These are phyloP conservation scores for Psephotus haematonotus DNA, from an alignment of 2,113 vertebrate species.

Conservation along the genomic window DNA sequence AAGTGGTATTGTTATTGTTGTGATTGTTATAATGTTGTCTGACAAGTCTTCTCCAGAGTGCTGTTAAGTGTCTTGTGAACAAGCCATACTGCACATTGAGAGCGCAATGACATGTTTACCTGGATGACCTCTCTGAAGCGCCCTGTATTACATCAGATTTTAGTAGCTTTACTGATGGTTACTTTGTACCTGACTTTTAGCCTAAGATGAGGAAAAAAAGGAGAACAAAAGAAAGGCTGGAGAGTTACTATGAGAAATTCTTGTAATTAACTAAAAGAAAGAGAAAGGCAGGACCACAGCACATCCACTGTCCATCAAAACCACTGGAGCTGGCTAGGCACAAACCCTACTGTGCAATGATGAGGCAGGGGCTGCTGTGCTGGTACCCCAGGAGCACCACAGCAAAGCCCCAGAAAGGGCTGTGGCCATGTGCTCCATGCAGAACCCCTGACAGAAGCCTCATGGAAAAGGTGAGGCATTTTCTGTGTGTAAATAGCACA, in stretches of 20 bases:
- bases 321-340: neutral
- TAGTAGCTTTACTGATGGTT: neutral
- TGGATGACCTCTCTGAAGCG: neutral
- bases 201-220: neutral
- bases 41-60: neutral
- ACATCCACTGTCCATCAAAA: neutral
- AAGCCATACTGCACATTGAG: neutral
- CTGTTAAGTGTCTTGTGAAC: neutral
- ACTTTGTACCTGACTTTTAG: neutral
- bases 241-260: neutral
- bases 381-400: neutral
- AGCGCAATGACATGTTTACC: fast-evolving
- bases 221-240: neutral
- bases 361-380: neutral
- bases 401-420: neutral
- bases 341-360: neutral
- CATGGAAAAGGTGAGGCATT: neutral
- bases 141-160: neutral
- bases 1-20: neutral
- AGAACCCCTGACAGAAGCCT: neutral
- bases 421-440: fast-evolving
- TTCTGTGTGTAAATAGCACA: neutral
- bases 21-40: neutral
- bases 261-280: neutral
- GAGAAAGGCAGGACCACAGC: neutral